These are phyloP conservation scores for Calycopis cecrops DNA, from an alignment of 1,140 invertebrate genomes.

Conservation along the genomic window DNA sequence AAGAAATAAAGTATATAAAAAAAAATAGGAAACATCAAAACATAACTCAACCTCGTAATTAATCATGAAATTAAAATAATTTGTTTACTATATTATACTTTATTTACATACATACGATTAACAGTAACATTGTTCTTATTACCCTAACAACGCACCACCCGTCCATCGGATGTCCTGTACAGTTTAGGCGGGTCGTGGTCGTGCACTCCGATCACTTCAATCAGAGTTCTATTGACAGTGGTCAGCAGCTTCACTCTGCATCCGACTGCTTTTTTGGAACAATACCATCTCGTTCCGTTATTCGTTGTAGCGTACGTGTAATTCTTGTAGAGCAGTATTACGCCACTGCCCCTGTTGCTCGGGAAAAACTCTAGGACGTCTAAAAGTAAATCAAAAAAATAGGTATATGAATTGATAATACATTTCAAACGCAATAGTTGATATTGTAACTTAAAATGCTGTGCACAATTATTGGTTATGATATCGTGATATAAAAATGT, in stretches of 20 bases:
- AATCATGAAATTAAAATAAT: background rate
- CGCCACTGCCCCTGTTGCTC: conserved; percentile 25
- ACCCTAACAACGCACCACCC: background rate
- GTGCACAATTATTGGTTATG: too few relatives aligned
- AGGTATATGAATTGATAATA: background rate
- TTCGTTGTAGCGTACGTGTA: conserved; percentile 20
- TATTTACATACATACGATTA: background rate
- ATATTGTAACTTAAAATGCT: too few relatives aligned
- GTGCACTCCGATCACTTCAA: conserved; percentile 11
- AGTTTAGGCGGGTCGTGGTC: conserved; percentile 27
- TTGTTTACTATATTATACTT: background rate
- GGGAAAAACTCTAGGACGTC: conserved; percentile 36
- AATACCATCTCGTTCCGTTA: conserved; percentile 20
- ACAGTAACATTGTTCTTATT: background rate
- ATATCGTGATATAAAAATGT: too few relatives aligned
- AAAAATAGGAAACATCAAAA: background rate
- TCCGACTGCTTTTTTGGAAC: conserved; percentile 19
- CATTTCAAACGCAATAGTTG: too few relatives aligned
- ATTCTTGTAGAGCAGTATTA: conserved; percentile 18
- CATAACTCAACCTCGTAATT: too few relatives aligned
- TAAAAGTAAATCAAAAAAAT: conserved; percentile 16
- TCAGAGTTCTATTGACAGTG: conserved; percentile 7
- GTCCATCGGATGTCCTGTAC: conserved; percentile 17
- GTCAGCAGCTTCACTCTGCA: conserved; percentile 20
- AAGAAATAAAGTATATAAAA: conserved; percentile 1